These are phyloP conservation scores for Cancer borealis DNA, from an alignment of 2,888 invertebrate genomes.

Conservation along the genomic window DNA sequence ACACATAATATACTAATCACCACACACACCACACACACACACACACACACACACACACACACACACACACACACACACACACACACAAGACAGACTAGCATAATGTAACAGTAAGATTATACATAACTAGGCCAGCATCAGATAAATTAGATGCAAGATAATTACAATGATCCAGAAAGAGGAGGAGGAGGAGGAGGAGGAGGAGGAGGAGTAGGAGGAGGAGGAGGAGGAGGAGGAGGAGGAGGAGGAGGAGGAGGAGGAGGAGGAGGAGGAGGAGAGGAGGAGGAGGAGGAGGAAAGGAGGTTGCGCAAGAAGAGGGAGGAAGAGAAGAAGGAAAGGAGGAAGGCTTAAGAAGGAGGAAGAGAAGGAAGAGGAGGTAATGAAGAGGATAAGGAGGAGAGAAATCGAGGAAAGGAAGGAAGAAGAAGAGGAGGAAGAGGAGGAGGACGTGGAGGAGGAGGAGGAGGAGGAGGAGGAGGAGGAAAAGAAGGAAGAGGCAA, in stretches of 20 bases:
- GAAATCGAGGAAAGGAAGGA: not conserved
- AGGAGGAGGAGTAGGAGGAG: not conserved
- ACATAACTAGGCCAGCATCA: too few species aligned
- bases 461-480: not conserved
- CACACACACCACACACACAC: too few species aligned
- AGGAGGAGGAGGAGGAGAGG: slow-evolving; percentile 30
- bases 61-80: too few species aligned
- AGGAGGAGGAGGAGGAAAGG: slow-evolving; percentile 40
- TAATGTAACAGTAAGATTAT: too few species aligned
- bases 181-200: not conserved
- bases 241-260: slow-evolving; percentile 18
- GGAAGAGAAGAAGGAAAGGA: slow-evolving; percentile 18
- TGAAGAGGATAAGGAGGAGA: not conserved
- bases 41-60: too few species aligned
- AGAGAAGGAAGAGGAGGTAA: not conserved
- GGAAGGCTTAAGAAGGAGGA: not conserved
- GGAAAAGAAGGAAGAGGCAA: not conserved
- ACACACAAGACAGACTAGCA: too few species aligned
- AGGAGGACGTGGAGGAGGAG: not conserved
- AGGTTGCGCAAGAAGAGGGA: slow-evolving; percentile 31
- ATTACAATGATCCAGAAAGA: not conserved
- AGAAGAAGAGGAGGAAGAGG: not conserved
- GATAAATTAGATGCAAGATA: too few species aligned
- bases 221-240: slow-evolving; percentile 9
- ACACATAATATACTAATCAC: too few species aligned